Percentiles rank a stretch among this genome's conserved stretches.
Conservation (phyloP, 2,888 invertebrate genomes). For the Pristionchus japonicus region DNA sequence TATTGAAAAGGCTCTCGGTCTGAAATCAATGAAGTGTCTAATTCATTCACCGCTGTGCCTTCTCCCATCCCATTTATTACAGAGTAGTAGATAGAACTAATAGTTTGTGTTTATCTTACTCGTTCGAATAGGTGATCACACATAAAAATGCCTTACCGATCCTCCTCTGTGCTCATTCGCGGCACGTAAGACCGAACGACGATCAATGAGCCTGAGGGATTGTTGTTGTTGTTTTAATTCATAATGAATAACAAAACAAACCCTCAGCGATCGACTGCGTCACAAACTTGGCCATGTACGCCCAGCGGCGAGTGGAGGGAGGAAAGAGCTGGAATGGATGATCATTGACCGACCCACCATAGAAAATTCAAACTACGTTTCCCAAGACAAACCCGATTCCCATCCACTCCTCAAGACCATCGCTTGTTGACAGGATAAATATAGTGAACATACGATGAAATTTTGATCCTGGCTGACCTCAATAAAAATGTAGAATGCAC, state of each 20-base stretch:
- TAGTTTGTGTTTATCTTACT: too few species aligned
- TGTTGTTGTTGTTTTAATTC: not conserved
- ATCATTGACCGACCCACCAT: too few species aligned
- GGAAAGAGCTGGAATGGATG: not conserved
- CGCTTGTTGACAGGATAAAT: too few species aligned
- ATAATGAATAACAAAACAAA: not conserved
- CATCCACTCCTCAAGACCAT: too few species aligned
- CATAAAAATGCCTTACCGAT: not conserved
- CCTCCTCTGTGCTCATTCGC: not conserved
- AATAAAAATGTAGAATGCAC: not conserved
- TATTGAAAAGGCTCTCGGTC: not conserved
- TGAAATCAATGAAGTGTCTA: too few species aligned
- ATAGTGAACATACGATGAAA: not conserved
- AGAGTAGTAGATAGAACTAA: too few species aligned
- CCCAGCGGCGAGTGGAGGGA: not conserved
- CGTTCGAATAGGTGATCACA: not conserved
- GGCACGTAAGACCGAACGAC: not conserved
- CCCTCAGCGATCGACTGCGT: not conserved
- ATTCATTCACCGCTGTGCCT: too few species aligned
- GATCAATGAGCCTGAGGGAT: not conserved
- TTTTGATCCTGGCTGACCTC: not conserved
- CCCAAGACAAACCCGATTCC: too few species aligned
- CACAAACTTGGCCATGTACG: not conserved
- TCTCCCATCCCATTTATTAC: too few species aligned
- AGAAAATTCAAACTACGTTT: too few species aligned